Evolutionary conservation across 2,797 vertebrate genomes (phyloP), one percentile per base, ranked within the genome.

Genomic region (Oryzias dopingdopingensis): DNA sequence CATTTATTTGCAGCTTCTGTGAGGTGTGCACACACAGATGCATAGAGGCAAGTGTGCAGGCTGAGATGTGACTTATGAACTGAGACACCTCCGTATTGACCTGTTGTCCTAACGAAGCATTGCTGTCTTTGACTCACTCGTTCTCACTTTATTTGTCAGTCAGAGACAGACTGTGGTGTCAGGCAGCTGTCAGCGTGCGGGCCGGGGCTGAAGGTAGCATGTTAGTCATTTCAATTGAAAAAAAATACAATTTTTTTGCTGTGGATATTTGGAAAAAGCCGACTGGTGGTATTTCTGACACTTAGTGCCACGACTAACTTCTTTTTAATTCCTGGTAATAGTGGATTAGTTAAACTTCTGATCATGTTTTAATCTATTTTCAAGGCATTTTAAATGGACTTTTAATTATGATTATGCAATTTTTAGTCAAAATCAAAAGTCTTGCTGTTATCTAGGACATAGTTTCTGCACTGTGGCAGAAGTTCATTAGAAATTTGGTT

Each of bases 131-230:
- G 32, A 37, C 32, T 37, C 32, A 3, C 29, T 55, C 45, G 63
- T 74, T 74, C 56, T 48, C 62, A 12, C 79, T 85, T 77, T 78
- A 68, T 81, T 77, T 79, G 84, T 82, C 82, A 70, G 74, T 79
- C 65, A 79, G 12, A 77, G 82, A 49, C 50, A 57, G 60, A 69
- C 42, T 5, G 64, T 17, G 12, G 49, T 8, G 16, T 50, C 70
- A 43, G 74, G 65, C 72, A 48, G 67, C 49, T 66, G 63, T 81
- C 80, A 79, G 5, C n/a, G 48, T 45, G 65, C 64, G 42, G 20
- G 50, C 71, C 69, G 10, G 6, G 53, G 62, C 42, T 69, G 46
- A 71, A 67, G 45, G 40, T 22, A 62, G 42, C 69, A 61, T 62
- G 64, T 61, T 56, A 49, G 6, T 40, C 37, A 49, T 52, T 53